Evolutionary conservation across 1,140 invertebrate species (phyloP), one percentile per base, ranked within the genome.

Genomic region (Gyrodactylus bullatarudis): DNA sequence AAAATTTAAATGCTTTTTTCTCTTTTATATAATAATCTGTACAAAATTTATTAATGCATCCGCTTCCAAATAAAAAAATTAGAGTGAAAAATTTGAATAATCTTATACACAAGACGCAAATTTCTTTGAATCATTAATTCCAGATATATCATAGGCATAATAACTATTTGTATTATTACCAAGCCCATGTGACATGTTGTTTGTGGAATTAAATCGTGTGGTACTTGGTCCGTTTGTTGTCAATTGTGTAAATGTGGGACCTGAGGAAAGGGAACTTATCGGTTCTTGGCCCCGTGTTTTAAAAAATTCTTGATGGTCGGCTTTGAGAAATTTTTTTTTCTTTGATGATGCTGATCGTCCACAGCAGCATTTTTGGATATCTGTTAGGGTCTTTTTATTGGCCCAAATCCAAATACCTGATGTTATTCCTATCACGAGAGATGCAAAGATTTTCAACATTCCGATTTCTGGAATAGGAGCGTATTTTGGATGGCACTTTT

Each of bases 401-500:
- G 89, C 78, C 79, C 79, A 80, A 68, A 81, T 77, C 80, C 80
- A 81, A 79, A 81, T 80, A 0, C 79, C 79, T 24, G 82, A 83
- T 0, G 84, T 84, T 75, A 85, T 85, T 54, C 84, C 84, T 2
- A 84, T 82, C 0, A 84, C 81, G 2, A 85, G 76, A 20, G 80
- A 80, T 81, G 83, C 83, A 76, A 83, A 83, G 71, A 83, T 80
- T 74, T 82, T 94, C 69, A 90, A 86, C 86, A 81, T 80, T 72
- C 77, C 78, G 1, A 80, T 78, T 75, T 81, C 80, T 23, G 81
- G 78, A 1, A 78, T 78, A 0, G 81, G 81, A 1, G 24, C 1
- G 1, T 1, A 2, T 20, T 25, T 25, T 71, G 21, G 21, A 21
- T 23, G 24, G n/a, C 70, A 71, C 20, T 21, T 16, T 19, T 25